A percentile compares a stretch with the other conserved stretches of the same genome.
phyloP scores from a whole-genome alignment of 2,797 vertebrate species.

The Vireo griseus region DNA sequence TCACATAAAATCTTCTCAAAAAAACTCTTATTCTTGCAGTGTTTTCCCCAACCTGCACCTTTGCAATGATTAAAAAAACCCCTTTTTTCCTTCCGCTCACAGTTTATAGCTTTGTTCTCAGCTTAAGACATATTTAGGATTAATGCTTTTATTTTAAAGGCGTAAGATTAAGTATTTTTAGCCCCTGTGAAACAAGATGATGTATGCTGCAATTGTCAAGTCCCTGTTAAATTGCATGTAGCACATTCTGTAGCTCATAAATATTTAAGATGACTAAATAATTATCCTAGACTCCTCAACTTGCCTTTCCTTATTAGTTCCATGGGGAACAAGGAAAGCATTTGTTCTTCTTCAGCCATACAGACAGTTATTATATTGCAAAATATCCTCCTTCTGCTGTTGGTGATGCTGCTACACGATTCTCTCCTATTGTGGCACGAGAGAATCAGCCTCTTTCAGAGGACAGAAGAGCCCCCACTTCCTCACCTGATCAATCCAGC shows the following conservation, averaged over 20 bases:
- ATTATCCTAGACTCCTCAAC: conserved; percentile 67
- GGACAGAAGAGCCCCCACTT: background rate
- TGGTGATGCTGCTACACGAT: background rate
- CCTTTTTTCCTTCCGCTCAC: background rate
- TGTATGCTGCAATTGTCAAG: conserved; percentile 70
- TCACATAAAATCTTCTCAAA: background rate
- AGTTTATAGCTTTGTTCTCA: conserved; percentile 24
- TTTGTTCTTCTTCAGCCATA: conserved; percentile 68
- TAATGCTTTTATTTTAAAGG: conserved; percentile 64
- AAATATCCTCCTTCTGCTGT: conserved; percentile 48
- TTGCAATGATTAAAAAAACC: background rate
- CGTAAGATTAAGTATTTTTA: conserved; percentile 68
- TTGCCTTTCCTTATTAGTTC: conserved; percentile 72
- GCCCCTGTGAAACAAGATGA: conserved; percentile 64
- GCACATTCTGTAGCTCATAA: conserved; percentile 70
- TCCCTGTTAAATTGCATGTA: conserved; percentile 73
- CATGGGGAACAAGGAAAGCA: conserved; percentile 61
- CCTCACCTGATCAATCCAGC: background rate
- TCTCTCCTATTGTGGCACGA: background rate
- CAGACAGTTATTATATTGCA: conserved; percentile 65
- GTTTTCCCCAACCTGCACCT: background rate
- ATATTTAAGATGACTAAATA: conserved; percentile 79
- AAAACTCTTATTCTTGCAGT: background rate
- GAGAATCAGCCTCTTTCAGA: conserved; percentile 4
- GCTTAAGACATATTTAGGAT: conserved; percentile 32